A percentile compares a stretch with the other conserved stretches of the same genome.
Evolutionary conservation across 2,888 invertebrate genomes (phyloP).

Genomic region (Lasius fuliginosus): DNA sequence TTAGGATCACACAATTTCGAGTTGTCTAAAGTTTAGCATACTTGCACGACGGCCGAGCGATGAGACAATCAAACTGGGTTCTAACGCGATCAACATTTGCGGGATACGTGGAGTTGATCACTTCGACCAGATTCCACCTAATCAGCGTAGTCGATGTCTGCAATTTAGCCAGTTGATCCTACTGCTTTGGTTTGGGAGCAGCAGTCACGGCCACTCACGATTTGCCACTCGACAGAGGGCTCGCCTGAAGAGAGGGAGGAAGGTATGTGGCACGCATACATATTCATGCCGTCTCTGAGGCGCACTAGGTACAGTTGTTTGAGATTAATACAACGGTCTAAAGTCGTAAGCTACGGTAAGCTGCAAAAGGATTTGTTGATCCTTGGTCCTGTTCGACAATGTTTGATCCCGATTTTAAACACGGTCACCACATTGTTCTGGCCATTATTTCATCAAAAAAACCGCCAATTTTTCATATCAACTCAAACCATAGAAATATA

Average conservation of each 20-base stretch:
- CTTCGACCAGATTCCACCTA: slow-evolving; percentile 63
- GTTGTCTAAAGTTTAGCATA: slow-evolving; percentile 53
- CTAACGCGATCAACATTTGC: slow-evolving; percentile 69
- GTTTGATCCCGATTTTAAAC: slow-evolving; percentile 48
- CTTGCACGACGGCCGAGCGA: slow-evolving; percentile 39
- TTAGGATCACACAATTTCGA: slow-evolving; percentile 52
- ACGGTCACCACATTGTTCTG: neutral
- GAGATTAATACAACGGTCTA: slow-evolving; percentile 77
- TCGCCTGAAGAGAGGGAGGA: slow-evolving; percentile 18
- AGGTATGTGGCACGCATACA: slow-evolving; percentile 73
- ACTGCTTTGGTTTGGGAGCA: slow-evolving; percentile 64
- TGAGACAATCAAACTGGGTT: slow-evolving; percentile 56
- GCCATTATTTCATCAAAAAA: neutral
- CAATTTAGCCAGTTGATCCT: slow-evolving; percentile 73
- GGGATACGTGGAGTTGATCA: slow-evolving; percentile 66
- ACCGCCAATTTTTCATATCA: neutral
- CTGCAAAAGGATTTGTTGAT: slow-evolving; percentile 66
- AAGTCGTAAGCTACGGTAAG: slow-evolving; percentile 76
- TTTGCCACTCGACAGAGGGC: slow-evolving; percentile 69
- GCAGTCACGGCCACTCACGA: slow-evolving; percentile 69
- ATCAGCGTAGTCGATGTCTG: slow-evolving; percentile 69
- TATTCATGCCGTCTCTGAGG: slow-evolving; percentile 76
- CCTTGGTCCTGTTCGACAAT: slow-evolving; percentile 67
- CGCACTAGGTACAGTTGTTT: slow-evolving; percentile 71
- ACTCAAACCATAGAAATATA: neutral